Percentiles rank a stretch among this genome's conserved stretches.
Conservation (phyloP, 2,113 vertebrate species). For the Tupaia tana region DNA sequence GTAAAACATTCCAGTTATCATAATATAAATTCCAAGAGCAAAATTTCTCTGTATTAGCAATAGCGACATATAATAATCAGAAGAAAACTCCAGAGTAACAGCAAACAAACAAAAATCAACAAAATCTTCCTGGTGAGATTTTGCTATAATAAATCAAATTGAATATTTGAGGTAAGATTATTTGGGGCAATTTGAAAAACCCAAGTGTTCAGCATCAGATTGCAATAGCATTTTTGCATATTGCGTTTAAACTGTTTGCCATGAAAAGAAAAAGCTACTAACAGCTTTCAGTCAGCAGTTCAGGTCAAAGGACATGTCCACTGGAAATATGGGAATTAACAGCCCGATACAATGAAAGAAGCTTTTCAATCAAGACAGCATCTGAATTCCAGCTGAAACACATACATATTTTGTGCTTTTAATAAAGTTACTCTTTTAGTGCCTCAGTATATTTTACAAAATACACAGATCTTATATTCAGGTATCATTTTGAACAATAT, state of each 20-base stretch:
- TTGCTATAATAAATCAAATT: not conserved
- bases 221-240: not conserved
- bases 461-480: not conserved
- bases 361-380: not conserved
- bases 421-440: not conserved
- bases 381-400: not conserved
- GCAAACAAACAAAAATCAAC: not conserved
- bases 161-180: not conserved
- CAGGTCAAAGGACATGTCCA: not conserved
- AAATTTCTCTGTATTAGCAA: not conserved
- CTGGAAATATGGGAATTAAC: accelerated
- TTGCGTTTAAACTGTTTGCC: not conserved
- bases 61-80: not conserved
- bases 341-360: not conserved
- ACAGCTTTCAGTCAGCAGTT: not conserved
- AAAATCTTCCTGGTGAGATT: not conserved
- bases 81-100: not conserved
- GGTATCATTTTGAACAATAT: not conserved
- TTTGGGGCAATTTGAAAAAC: not conserved
- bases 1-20: not conserved
- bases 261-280: slow-evolving; percentile 20
- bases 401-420: not conserved
- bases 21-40: not conserved
- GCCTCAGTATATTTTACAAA: not conserved
- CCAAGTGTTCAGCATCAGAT: not conserved